These are phyloP conservation scores for Troides helena DNA, from an alignment of 2,888 invertebrate genomes.

Conservation along the genomic window DNA sequence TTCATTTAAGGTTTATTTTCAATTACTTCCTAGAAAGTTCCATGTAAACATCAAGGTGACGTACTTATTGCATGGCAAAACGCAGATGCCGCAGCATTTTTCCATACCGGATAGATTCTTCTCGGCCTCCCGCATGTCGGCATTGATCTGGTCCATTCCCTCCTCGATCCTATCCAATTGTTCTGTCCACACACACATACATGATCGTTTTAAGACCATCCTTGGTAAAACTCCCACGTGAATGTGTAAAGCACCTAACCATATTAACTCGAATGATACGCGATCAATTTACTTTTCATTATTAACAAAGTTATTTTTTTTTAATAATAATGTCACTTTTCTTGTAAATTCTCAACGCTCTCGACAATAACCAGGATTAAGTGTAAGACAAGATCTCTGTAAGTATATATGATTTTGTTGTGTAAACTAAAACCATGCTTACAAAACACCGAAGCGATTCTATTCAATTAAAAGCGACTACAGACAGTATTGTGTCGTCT, in stretches of 20 bases:
- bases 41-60: slow-evolving; percentile 46
- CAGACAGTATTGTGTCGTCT: slow-evolving; percentile 36
- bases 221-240: slow-evolving; percentile 42
- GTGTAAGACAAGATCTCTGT: slow-evolving; percentile 66
- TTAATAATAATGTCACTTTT: slow-evolving; percentile 28
- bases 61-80: slow-evolving; percentile 99
- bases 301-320: slow-evolving; percentile 35
- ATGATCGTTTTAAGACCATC: slow-evolving; percentile 56
- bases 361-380: slow-evolving; percentile 73
- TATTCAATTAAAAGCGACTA: slow-evolving; percentile 56
- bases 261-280: slow-evolving; percentile 33
- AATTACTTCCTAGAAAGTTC: background rate
- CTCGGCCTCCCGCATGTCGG: slow-evolving; percentile 99
- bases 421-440: slow-evolving; percentile 58
- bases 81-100: slow-evolving; percentile 99
- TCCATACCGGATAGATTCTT: slow-evolving; percentile 99
- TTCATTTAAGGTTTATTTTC: background rate
- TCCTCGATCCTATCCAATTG: slow-evolving; percentile 99
- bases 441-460: slow-evolving; percentile 49
- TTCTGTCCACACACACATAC: slow-evolving; percentile 84
- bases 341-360: slow-evolving; percentile 80
- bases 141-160: slow-evolving; percentile 99
- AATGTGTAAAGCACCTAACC: slow-evolving; percentile 64
- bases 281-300: slow-evolving; percentile 32
- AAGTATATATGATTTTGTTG: slow-evolving; percentile 45